These are phyloP conservation scores for Clavelina lepadiformis DNA, from an alignment of 23 tunicate species.

Conservation along the genomic window DNA sequence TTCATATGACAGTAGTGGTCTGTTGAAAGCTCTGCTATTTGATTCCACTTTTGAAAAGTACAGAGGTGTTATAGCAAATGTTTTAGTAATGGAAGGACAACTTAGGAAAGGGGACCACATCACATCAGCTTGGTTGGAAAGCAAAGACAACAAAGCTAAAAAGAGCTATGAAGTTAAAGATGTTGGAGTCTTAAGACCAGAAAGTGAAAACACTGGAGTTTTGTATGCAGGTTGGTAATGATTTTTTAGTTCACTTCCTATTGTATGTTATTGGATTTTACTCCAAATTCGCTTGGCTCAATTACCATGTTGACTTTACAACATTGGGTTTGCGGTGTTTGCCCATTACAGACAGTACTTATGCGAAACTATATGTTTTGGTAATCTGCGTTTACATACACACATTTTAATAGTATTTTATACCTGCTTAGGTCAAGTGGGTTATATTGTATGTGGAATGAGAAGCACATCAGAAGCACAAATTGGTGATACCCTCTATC, in stretches of 20 bases:
- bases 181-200: constrained; percentile 63
- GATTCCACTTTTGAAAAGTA: constrained; percentile 66
- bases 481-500: constrained; percentile 72
- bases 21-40: constrained; percentile 60
- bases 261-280: not conserved
- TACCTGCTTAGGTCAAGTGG: constrained; percentile 61
- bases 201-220: constrained; percentile 21
- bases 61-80: constrained; percentile 67
- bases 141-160: constrained; percentile 30
- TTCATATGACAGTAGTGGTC: constrained; percentile 11
- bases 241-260: no score
- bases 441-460: constrained; percentile 78
- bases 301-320: no score
- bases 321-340: no score
- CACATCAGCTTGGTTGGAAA: constrained; percentile 31
- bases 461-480: constrained; percentile 65
- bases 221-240: constrained; percentile 65
- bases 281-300: no score
- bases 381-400: no score
- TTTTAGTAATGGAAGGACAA: constrained; percentile 33
- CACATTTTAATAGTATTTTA: no score
- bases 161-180: constrained; percentile 60
- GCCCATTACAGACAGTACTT: no score
- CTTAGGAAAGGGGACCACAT: constrained; percentile 55
- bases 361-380: no score